Evolutionary conservation across 1,140 invertebrate genomes (phyloP).

Genomic region (Episyrphus balteatus): DNA sequence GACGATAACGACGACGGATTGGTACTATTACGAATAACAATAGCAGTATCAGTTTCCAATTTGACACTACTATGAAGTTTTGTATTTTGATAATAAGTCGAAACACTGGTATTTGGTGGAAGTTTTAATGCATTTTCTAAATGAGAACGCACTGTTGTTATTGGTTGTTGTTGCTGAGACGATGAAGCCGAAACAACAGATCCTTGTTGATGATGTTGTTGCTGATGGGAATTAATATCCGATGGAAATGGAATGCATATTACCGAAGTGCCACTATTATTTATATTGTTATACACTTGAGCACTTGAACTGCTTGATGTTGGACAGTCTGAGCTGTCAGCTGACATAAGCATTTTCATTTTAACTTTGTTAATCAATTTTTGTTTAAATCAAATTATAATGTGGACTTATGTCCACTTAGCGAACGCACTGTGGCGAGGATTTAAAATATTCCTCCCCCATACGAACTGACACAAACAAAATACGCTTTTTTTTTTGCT

Average conservation of each 20-base stretch:
- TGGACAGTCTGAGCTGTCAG: slow-evolving; percentile 33
- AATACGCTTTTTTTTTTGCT: no score
- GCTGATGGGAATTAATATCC: background rate
- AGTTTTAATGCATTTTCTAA: slow-evolving; percentile 30
- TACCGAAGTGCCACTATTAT: slow-evolving; percentile 20
- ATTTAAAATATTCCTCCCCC: no score
- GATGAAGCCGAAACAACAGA: no score
- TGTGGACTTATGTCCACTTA: no score
- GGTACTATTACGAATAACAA: background rate
- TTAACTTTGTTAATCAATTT: background rate
- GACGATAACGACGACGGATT: background rate
- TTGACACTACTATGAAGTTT: slow-evolving; percentile 14
- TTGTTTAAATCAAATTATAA: no score
- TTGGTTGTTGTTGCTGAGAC: slow-evolving; percentile 6
- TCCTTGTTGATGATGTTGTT: slow-evolving; percentile 1
- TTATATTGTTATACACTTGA: slow-evolving; percentile 8
- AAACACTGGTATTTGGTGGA: slow-evolving; percentile 32
- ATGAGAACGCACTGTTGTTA: slow-evolving; percentile 22
- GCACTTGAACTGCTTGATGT: slow-evolving; percentile 15
- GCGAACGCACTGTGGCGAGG: no score
- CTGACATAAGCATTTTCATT: slow-evolving; percentile 34
- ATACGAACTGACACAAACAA: no score
- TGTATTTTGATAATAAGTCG: slow-evolving; percentile 31
- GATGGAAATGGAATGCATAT: slow-evolving; percentile 12
- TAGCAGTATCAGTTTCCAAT: background rate